Base-by-base conservation (phyloP, 1,140 invertebrate species). In the Ctenoplectra terminalis region DNA sequence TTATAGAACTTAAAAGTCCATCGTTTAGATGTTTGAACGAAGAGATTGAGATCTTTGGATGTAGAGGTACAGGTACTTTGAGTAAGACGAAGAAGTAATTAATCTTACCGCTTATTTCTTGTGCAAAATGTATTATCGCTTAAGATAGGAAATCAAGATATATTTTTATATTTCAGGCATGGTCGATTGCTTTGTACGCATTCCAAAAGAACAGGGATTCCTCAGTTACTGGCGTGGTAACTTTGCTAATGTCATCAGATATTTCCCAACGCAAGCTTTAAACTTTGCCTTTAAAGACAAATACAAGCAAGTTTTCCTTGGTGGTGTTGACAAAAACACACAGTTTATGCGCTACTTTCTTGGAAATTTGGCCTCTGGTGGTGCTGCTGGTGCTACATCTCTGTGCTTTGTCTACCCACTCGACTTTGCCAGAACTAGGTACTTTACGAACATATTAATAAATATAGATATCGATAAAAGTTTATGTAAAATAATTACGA, bases 241-340 rank as follows among this genome's bases (percentile, higher is more conserved):
- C 94, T 94, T 98, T 75, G 98, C 98, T 90, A 99, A 99, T 92
- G 97, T 98, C 37, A 97, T 98, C 93, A 94, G 96, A 93, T 99
- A 99, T 91, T 99, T 99, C 95, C 98, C 98, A 56, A 99, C 98
- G 23, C 98, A 99, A 91, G 98, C 98, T 61, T 94, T 99, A 66
- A 99, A 99, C 95, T 99, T 99, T 92, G 98, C 98, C 83, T 99
- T 99, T 94, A 99, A 99, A 92, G 98, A 98, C 92, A 96, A 96
- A 72, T 98, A 98, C 94, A 98, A 98, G 94, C 95, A 96, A 83
- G 89, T 98, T 70, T 98, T 98, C 94, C 94, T 98, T 85, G 96
- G 96, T 56, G 97, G 97, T 67, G 96, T 98, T 61, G 97, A 98
- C 94, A 98, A 98, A 93, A 96, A 97, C 86, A 98, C 96, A n/a